A percentile compares a stretch with the other conserved stretches of the same genome.
phyloP scores from a whole-genome alignment of 2,797 vertebrate species.

The Neosilurus hyrtlii region DNA sequence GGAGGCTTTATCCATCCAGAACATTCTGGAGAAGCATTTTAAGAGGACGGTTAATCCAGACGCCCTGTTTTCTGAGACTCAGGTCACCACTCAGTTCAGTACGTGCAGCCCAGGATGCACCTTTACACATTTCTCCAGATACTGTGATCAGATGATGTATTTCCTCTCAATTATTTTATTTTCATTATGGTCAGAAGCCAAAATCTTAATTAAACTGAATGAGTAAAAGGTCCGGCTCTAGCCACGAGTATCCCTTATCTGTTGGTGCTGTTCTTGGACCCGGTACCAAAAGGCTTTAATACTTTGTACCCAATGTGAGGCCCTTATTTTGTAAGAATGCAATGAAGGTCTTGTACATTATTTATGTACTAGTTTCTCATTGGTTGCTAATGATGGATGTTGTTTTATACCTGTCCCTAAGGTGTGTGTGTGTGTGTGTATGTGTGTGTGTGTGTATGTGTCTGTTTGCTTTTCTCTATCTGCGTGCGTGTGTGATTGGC shows the following conservation, averaged over 20 bases:
- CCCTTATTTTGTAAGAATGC: neutral
- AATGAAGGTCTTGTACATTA: neutral
- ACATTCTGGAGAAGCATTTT: conserved; percentile 90
- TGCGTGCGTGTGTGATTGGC: conserved; percentile 29
- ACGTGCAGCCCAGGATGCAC: conserved; percentile 63
- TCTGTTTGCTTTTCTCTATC: neutral
- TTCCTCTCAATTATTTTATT: no score
- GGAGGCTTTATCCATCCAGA: conserved; percentile 82
- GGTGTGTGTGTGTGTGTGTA: conserved; percentile 4
- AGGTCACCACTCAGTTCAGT: conserved; percentile 83
- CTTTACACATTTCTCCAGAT: neutral
- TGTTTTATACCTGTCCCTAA: neutral
- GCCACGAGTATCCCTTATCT: neutral
- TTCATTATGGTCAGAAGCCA: no score
- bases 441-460: conserved; percentile 8
- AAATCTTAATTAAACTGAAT: no score
- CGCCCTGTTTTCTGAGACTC: conserved; percentile 83
- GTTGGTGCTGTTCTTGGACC: neutral
- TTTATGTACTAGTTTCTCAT: no score
- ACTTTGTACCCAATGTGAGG: neutral
- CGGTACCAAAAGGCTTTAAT: neutral
- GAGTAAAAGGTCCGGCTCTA: neutral
- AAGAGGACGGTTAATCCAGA: conserved; percentile 84
- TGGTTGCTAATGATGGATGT: neutral
- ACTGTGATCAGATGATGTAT: no score